These are phyloP conservation scores for Channa argus DNA, from an alignment of 2,113 vertebrate species.

Conservation along the genomic window DNA sequence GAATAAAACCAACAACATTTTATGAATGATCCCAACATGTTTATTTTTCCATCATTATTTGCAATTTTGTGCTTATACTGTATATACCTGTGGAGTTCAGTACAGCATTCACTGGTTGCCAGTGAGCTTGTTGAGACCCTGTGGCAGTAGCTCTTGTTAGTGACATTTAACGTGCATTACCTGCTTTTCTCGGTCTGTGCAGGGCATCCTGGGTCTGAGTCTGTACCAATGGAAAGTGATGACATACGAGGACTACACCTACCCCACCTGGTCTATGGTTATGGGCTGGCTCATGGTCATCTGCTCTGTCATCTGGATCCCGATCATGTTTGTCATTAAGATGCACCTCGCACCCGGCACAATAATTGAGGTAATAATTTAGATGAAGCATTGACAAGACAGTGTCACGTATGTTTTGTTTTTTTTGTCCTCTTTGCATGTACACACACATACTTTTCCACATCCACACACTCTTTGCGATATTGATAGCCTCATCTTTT, in stretches of 20 bases:
- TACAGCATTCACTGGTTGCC: too few species aligned
- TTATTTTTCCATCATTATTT: too few species aligned
- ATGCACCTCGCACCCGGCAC: conserved; percentile 95
- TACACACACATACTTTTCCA: conserved; percentile 32
- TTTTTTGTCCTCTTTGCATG: neutral
- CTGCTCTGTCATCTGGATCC: conserved; percentile 99
- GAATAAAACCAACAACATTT: too few species aligned
- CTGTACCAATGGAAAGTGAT: conserved; percentile 98
- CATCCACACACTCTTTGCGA: conserved; percentile 33
- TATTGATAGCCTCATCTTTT: conserved; percentile 56
- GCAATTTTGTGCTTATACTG: too few species aligned
- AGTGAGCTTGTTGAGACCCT: neutral
- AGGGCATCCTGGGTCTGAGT: conserved; percentile 97
- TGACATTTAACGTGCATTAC: neutral
- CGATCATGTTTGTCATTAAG: conserved; percentile 97
- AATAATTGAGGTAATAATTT: conserved; percentile 89
- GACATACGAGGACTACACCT: conserved; percentile 96
- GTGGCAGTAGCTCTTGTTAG: too few species aligned
- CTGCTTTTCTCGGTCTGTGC: conserved; percentile 13
- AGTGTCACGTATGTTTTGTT: conserved; percentile 23
- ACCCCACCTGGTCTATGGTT: conserved; percentile 98
- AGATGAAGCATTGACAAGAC: conserved; percentile 23
- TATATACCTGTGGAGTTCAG: too few species aligned
- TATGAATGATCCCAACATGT: too few species aligned
- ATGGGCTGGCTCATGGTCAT: conserved; percentile 96